These are phyloP conservation scores for Bombyx mandarina DNA, from an alignment of 1,140 invertebrate genomes.

Conservation along the genomic window DNA sequence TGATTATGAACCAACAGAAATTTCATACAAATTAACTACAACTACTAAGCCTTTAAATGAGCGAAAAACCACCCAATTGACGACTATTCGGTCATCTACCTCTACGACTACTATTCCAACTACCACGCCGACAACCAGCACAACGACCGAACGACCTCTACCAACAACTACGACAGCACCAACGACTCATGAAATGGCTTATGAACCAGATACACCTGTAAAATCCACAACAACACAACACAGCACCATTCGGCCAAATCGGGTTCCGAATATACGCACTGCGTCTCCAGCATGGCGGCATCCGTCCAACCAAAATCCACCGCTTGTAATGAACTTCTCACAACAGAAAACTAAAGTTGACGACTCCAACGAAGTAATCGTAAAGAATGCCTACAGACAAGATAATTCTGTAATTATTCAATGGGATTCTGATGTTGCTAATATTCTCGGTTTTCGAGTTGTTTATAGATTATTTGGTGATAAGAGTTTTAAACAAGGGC, in stretches of 20 bases:
- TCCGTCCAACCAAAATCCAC: constrained; percentile 74
- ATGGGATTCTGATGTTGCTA: constrained; percentile 89
- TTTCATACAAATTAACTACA: constrained; percentile 27
- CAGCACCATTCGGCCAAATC: constrained; percentile 38
- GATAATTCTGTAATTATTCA: constrained; percentile 91
- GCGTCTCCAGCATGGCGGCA: constrained; percentile 60
- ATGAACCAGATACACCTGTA: constrained; percentile 19
- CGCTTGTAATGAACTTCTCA: constrained; percentile 80
- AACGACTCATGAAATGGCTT: constrained; percentile 32
- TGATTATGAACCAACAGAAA: constrained; percentile 41
- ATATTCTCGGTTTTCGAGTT: constrained; percentile 89
- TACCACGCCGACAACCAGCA: constrained; percentile 36
- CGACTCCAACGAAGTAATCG: constrained; percentile 82
- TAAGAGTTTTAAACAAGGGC: constrained; percentile 89
- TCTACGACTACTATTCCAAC: constrained; percentile 43
- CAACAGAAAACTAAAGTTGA: constrained; percentile 74
- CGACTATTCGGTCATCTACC: constrained; percentile 22
- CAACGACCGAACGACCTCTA: constrained; percentile 18
- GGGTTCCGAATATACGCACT: constrained; percentile 35
- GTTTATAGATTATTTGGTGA: constrained; percentile 93
- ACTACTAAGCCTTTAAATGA: constrained; percentile 5
- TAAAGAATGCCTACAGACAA: constrained; percentile 87
- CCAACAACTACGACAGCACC: constrained; percentile 34
- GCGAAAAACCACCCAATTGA: constrained; percentile 7
- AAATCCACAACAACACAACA: constrained; percentile 30